These are phyloP conservation scores for Congeria kusceri DNA, from an alignment of 2,888 invertebrate genomes.

Conservation along the genomic window DNA sequence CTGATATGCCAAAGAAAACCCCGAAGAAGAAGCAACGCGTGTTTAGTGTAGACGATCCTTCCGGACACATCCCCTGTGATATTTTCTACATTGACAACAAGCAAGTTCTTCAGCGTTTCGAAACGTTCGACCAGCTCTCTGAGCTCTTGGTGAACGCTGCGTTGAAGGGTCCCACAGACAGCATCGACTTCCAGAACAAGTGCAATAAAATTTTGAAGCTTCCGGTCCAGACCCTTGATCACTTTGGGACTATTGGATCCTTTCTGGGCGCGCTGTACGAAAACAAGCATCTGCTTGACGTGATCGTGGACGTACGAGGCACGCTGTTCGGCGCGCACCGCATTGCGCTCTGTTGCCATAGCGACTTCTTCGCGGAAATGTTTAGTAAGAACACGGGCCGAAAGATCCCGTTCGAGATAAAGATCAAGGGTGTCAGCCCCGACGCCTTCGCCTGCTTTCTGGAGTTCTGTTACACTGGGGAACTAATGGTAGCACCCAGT, in stretches of 20 bases:
- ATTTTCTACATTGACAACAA: conserved; percentile 41
- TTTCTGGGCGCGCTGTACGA: conserved; percentile 78
- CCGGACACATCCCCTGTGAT: conserved; percentile 34
- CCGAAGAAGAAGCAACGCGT: no score
- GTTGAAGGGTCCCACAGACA: neutral
- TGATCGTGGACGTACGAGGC: conserved; percentile 68
- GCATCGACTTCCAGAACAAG: conserved; percentile 28
- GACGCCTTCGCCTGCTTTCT: conserved; percentile 71
- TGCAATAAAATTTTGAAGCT: conserved; percentile 59
- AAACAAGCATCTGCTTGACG: conserved; percentile 72
- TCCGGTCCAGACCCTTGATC: conserved; percentile 65
- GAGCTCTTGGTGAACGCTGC: conserved; percentile 51
- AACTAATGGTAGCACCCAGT: conserved; percentile 55
- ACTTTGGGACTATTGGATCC: conserved; percentile 69
- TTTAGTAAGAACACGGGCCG: conserved; percentile 49
- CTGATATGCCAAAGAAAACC: no score
- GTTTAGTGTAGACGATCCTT: neutral
- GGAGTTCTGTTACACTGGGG: conserved; percentile 71
- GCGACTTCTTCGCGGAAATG: conserved; percentile 73
- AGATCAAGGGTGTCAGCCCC: conserved; percentile 67
- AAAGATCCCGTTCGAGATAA: conserved; percentile 68
- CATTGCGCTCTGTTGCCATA: conserved; percentile 73
- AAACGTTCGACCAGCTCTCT: conserved; percentile 52
- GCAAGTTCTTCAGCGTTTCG: conserved; percentile 27
- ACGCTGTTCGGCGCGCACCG: conserved; percentile 74